These are phyloP conservation scores for Diloba caeruleocephala DNA, from an alignment of 2,888 invertebrate species.

Conservation along the genomic window DNA sequence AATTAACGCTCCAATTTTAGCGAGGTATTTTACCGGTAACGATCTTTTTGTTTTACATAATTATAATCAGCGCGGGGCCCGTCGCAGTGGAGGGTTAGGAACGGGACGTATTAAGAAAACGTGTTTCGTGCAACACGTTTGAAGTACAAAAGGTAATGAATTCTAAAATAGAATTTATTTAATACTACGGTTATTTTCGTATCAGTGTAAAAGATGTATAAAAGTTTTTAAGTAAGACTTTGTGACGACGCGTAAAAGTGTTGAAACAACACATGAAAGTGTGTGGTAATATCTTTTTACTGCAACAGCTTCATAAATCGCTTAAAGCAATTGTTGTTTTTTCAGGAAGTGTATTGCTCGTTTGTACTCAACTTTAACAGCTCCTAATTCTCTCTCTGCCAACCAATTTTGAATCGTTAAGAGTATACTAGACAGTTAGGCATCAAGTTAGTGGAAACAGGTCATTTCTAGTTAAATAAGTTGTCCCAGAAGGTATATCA, in stretches of 20 bases:
- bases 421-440: no score
- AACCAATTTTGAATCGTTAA: no score
- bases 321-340: no score
- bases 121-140: slow-evolving; percentile 28
- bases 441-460: no score
- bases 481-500: no score
- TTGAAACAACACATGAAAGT: slow-evolving; percentile 9
- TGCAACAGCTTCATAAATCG: no score
- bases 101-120: slow-evolving; percentile 71
- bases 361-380: no score
- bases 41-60: slow-evolving; percentile 60
- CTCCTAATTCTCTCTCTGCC: no score
- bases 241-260: slow-evolving; percentile 1
- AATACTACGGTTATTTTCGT: slow-evolving; percentile 1
- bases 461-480: no score
- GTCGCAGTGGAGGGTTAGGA: slow-evolving; percentile 63
- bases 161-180: slow-evolving; percentile 12
- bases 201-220: slow-evolving; percentile 4
- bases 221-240: no score
- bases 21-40: slow-evolving; percentile 65
- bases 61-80: slow-evolving; percentile 70
- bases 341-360: no score
- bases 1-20: slow-evolving; percentile 60
- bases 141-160: slow-evolving; percentile 13
- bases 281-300: slow-evolving; percentile 2